Conservation (phyloP, 1,140 invertebrate species). For the Scaptomyza montana region DNA sequence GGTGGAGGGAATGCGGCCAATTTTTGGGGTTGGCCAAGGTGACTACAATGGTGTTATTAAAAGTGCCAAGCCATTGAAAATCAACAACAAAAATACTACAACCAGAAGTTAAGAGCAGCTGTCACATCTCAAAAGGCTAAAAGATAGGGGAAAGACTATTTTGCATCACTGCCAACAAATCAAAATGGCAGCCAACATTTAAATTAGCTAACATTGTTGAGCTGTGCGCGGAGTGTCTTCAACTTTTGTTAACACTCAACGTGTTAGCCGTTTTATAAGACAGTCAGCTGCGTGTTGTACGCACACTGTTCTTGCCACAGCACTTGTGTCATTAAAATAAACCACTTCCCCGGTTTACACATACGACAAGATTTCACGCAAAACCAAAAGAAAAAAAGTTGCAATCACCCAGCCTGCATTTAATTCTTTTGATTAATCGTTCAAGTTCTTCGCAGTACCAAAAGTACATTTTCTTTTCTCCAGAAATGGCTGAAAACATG, state of each 20-base stretch:
- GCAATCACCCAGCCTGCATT: slow-evolving; percentile 57
- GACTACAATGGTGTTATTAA: slow-evolving; percentile 50
- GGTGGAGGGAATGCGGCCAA: background rate
- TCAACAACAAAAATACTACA: slow-evolving; percentile 23
- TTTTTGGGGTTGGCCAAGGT: slow-evolving; percentile 26
- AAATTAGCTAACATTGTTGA: slow-evolving; percentile 66
- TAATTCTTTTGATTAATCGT: slow-evolving; percentile 81
- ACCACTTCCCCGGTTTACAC: background rate
- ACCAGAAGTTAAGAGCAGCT: slow-evolving; percentile 17
- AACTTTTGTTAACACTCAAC: background rate
- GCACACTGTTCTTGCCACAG: slow-evolving; percentile 3
- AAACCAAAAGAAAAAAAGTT: slow-evolving; percentile 46
- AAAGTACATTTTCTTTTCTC: slow-evolving; percentile 54
- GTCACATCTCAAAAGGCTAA: slow-evolving; percentile 33
- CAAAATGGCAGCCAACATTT: slow-evolving; percentile 67
- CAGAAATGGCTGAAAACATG: slow-evolving; percentile 58
- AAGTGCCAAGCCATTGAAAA: slow-evolving; percentile 35
- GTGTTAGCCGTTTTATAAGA: background rate
- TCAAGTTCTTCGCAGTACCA: slow-evolving; percentile 56
- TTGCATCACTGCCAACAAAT: slow-evolving; percentile 37
- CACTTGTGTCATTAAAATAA: background rate
- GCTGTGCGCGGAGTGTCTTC: slow-evolving; percentile 1
- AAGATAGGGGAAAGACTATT: slow-evolving; percentile 15
- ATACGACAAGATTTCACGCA: background rate
- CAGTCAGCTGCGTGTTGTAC: slow-evolving; percentile 4